phyloP scores from a whole-genome alignment of 2,113 vertebrate species.

The Oncorhynchus mykiss region DNA sequence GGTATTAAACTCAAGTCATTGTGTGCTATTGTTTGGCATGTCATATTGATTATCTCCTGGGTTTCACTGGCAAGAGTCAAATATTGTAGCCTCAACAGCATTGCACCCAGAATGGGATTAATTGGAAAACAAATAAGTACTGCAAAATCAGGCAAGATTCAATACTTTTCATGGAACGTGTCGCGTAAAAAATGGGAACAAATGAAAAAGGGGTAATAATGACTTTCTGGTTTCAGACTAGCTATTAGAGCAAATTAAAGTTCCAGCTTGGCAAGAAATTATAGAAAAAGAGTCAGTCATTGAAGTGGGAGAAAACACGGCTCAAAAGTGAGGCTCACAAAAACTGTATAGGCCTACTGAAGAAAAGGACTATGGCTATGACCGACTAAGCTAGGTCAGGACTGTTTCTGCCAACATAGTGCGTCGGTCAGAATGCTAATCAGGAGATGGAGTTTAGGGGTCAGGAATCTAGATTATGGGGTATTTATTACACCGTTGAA shows the following conservation, averaged over 20 bases:
- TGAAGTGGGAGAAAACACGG: background rate
- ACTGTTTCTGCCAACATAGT: too few species aligned
- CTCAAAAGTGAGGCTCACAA: background rate
- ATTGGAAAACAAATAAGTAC: constrained; percentile 69
- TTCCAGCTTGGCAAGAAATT: background rate
- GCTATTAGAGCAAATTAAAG: background rate
- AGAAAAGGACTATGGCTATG: too few species aligned
- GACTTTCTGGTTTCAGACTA: background rate
- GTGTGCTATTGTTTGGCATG: constrained; percentile 72
- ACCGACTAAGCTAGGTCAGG: too few species aligned
- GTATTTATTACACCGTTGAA: too few species aligned
- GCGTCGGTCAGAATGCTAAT: too few species aligned
- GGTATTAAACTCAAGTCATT: constrained; percentile 80
- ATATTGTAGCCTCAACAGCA: constrained; percentile 69
- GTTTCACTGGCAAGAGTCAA: constrained; percentile 72
- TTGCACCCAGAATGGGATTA: constrained; percentile 51
- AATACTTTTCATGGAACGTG: constrained; percentile 38
- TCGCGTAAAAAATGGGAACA: constrained; percentile 15
- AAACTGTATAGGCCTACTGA: too few species aligned
- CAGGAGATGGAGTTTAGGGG: too few species aligned
- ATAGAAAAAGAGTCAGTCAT: background rate
- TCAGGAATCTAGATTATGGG: too few species aligned
- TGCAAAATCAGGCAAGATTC: constrained; percentile 45
- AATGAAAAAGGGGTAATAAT: background rate
- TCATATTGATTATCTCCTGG: constrained; percentile 79